Evolutionary conservation across 2,113 vertebrate genomes (phyloP), one percentile per base, ranked within the genome.

Genomic region (Pollimyrus isidori): DNA sequence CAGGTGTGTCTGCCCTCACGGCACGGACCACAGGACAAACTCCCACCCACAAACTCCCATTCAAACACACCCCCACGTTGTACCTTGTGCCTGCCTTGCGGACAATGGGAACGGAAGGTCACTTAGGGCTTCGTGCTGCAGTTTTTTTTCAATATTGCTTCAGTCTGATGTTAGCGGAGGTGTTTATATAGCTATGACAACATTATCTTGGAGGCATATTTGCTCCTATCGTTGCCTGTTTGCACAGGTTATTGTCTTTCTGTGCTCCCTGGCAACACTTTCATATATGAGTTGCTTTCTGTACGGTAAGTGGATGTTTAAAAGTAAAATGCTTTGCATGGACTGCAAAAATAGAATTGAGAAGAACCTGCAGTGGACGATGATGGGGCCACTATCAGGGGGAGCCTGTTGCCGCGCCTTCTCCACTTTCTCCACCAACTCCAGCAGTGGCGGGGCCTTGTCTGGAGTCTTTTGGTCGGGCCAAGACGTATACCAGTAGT

Each of bases 401-500:
- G 96, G 95, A 84, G 97, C 95, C 89, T 94, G 94, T 91, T 97
- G 96, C 91, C 95, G 94, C 19, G 96, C 97, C 91, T 97, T 96
- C 91, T 99, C 98, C 89, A 99, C 98, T 93, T 99, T 97, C 93
- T 95, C 96, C 26, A 99, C 98, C 84, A 99, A 95, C 58, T 99
- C 98, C 93, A 99, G 94, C 92, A 99, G 97, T 80, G 98, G 96
- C 0, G 98, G 98, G 0, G 98, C 98, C 93, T 99, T 97, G 93
- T 99, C 98, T 88, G 98, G 98, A 50, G 98, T 99, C 96, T 99
- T 99, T 95, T 99, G 98, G 92, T 99, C 98, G 0, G 98, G 98
- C 98, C 98, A 99, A 86, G 98, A 99, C 0, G 97, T 99, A 94
- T 98, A 99, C 98, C 98, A 99, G 94, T 99, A 99, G 94, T 99